A percentile compares a stretch with the other conserved stretches of the same genome.
phyloP scores from a whole-genome alignment of 2,797 vertebrate species.

The Enteromius mattozi region DNA sequence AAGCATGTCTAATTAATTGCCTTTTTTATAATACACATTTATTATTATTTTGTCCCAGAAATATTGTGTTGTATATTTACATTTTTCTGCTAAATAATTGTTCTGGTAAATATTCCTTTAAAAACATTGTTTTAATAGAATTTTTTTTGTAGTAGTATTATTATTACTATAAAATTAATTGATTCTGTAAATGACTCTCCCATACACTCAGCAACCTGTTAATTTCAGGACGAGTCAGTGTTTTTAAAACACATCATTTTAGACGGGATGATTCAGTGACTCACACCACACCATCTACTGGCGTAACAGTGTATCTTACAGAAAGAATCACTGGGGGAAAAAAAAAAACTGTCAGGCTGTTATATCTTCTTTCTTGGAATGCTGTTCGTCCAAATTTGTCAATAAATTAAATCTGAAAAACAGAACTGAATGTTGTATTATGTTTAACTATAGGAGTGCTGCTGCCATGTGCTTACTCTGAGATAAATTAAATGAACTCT shows the following conservation, averaged over 20 bases:
- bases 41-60: no score
- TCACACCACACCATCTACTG: background rate
- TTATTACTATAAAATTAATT: background rate
- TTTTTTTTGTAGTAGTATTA: no score
- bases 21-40: no score
- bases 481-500: slow-evolving; percentile 6
- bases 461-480: background rate
- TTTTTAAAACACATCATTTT: background rate
- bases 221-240: background rate
- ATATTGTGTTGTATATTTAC: no score
- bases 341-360: background rate
- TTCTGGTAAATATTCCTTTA: background rate
- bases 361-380: background rate
- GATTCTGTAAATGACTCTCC: background rate
- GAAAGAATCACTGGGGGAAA: background rate
- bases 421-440: background rate
- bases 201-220: background rate
- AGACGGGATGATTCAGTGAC: background rate
- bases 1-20: background rate
- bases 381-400: background rate
- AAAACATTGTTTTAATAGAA: background rate
- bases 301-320: background rate
- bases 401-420: background rate
- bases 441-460: background rate
- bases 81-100: no score